Base-by-base conservation (phyloP, 1,140 invertebrate species). In the Drosophila nigrodunni region DNA sequence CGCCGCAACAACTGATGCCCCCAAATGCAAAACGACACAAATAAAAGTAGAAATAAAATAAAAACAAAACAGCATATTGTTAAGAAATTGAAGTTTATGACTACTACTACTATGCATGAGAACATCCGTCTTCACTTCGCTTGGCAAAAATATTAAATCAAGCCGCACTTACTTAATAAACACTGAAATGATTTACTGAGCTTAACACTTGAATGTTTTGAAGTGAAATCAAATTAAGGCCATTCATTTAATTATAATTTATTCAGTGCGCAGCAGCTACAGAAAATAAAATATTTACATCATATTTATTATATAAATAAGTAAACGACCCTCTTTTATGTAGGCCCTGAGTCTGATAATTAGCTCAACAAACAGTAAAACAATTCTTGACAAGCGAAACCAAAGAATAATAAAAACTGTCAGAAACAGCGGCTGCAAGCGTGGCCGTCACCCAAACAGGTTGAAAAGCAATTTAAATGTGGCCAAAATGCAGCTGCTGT, bases 391-490 rank as follows among this genome's bases (percentile, higher is more conserved):
- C 25, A 30, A 30, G 25, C 25, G 25, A 30, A 30, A 30, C 25
- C 25, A 5, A 30, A 4, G 2, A 30, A 15, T n/a, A 37, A 47
- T 47, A 25, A 18, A 49, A 47, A 61, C 43, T 66, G 54, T 37
- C 47, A 44, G 21, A 8, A 55, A 3, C 37, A 35, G 37, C 35
- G 18, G 25, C 9, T 13, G 50, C 21, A 39, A 55, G 15, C 15
- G 0, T n/a, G 13, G 13, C 52, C n/a, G 35, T 30, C 11, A 10
- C 5, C 5, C 30, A 54, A 8, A 64, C 37, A 34, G n/a, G 49
- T 52, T 52, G 57, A 35, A 15, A 18, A 44, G 62, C 54, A 59
- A 34, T 62, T 59, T 39, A 55, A 66, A 66, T 58, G 37, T 58
- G 69, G 61, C 7, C 50, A 46, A 66, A 43, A n/a, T 59, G 37